These are phyloP conservation scores for Corticium candelabrum DNA, from an alignment of 37 sponge, comb jelly and placozoan genomes.

Conservation along the genomic window DNA sequence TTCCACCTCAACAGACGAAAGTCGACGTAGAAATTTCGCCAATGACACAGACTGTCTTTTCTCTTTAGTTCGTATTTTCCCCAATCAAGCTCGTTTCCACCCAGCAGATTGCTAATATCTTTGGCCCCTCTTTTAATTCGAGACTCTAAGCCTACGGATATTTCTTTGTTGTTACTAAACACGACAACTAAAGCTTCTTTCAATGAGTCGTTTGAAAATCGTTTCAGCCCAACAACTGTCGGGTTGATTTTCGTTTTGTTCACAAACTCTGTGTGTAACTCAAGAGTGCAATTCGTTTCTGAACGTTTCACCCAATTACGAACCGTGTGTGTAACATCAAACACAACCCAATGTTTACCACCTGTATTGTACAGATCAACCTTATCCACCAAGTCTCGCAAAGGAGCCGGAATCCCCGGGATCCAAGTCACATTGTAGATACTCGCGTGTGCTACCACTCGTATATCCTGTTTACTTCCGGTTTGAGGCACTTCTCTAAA, in stretches of 20 bases:
- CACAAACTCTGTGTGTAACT: background rate
- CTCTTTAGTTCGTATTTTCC: too few species aligned
- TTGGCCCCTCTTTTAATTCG: background rate
- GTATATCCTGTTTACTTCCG: too few species aligned
- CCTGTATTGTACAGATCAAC: too few species aligned
- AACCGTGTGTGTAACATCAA: background rate
- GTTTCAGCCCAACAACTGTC: background rate
- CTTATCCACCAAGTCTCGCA: too few species aligned
- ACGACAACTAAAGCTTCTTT: background rate
- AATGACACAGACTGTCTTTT: background rate
- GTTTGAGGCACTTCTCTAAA: too few species aligned
- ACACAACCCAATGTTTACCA: too few species aligned
- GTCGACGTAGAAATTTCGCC: background rate
- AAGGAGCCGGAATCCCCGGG: too few species aligned
- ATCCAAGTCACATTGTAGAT: too few species aligned
- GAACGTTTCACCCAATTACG: background rate
- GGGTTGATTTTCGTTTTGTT: background rate
- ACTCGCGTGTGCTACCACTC: too few species aligned
- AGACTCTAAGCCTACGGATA: background rate
- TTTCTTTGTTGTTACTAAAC: background rate
- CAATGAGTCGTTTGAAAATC: background rate
- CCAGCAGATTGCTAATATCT: background rate
- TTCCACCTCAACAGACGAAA: background rate
- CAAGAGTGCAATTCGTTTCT: background rate
- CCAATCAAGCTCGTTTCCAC: background rate